Conservation (phyloP, 2,888 invertebrate genomes). For the Cantharis rufa region DNA sequence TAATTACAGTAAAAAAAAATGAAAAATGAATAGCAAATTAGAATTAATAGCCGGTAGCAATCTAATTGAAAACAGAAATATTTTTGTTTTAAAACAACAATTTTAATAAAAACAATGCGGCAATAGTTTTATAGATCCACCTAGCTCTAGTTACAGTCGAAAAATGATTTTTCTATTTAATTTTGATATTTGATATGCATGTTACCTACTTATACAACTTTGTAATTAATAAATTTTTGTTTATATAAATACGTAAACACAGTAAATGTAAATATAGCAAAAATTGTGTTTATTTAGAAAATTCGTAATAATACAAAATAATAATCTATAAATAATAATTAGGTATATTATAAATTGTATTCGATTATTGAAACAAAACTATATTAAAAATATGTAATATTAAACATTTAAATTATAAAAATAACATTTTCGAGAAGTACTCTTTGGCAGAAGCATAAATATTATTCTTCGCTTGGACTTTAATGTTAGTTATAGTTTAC, state of each 20-base stretch:
- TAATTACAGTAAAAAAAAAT: no score
- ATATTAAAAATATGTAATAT: neutral
- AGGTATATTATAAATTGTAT: neutral
- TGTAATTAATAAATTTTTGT: neutral
- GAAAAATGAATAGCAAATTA: no score
- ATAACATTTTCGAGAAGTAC: neutral
- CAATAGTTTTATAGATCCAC: no score
- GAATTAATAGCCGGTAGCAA: no score
- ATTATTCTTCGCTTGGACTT: neutral
- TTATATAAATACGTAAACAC: neutral
- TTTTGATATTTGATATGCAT: neutral
- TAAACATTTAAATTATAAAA: neutral
- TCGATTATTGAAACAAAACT: neutral
- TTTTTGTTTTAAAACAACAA: no score
- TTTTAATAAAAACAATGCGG: neutral
- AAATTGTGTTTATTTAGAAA: neutral
- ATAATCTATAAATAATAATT: no score
- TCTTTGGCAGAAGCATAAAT: neutral
- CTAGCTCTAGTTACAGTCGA: neutral
- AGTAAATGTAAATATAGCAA: neutral
- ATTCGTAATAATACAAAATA: no score
- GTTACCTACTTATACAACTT: neutral
- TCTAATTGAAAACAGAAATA: no score
- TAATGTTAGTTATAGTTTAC: conserved; percentile 27
- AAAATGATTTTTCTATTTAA: neutral